Conservation (phyloP, 2,113 vertebrate genomes). For the Enhydra lutris region DNA sequence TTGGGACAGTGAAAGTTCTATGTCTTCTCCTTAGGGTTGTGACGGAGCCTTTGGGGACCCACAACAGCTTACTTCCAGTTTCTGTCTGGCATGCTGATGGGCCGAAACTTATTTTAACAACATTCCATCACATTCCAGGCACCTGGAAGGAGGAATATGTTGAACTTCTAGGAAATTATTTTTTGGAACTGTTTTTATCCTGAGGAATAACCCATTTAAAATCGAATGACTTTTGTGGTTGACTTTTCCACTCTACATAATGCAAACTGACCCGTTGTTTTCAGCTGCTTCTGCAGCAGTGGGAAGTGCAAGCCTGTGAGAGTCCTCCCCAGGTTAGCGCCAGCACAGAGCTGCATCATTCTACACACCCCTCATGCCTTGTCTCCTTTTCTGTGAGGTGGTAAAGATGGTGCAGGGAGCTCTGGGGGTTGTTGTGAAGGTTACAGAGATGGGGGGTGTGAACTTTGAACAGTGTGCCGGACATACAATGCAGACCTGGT, state of each 20-base stretch:
- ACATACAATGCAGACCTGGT: fast-evolving
- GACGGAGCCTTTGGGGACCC: not conserved
- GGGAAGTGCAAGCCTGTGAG: not conserved
- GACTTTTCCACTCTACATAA: not conserved
- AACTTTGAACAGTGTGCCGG: fast-evolving
- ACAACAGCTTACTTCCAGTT: not conserved
- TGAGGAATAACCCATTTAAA: not conserved
- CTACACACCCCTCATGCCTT: fast-evolving
- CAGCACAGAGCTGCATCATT: fast-evolving
- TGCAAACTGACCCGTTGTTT: no score
- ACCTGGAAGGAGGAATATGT: not conserved
- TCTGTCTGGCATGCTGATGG: not conserved
- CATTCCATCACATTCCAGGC: not conserved
- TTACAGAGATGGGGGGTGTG: fast-evolving
- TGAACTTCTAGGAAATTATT: not conserved
- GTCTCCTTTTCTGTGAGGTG: not conserved
- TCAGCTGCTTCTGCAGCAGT: fast-evolving
- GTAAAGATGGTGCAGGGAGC: fast-evolving
- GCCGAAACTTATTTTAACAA: not conserved
- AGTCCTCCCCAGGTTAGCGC: not conserved
- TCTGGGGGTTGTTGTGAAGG: not conserved
- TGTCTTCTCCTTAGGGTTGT: not conserved
- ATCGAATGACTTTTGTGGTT: not conserved
- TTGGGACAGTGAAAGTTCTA: not conserved
- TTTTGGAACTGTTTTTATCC: not conserved